phyloP scores from a whole-genome alignment of 2,888 invertebrate species.

The Pollenia labialis region DNA sequence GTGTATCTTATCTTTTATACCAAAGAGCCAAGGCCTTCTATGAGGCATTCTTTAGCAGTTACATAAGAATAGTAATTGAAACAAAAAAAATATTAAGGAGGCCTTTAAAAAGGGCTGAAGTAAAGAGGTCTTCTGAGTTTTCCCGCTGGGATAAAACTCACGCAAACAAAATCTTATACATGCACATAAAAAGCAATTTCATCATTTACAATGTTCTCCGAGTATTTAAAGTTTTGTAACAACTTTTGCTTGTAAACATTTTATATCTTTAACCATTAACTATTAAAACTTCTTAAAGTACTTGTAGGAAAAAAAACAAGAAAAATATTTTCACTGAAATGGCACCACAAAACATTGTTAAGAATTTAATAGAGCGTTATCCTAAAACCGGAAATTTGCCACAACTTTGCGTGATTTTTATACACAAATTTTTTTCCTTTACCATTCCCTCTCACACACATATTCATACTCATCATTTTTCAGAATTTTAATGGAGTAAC shows the following conservation, averaged over 20 bases:
- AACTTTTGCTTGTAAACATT: not conserved
- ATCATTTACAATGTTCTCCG: constrained; percentile 16
- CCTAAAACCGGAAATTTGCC: constrained; percentile 61
- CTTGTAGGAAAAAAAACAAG: not conserved
- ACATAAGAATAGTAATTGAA: too few relatives aligned
- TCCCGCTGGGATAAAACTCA: too few relatives aligned
- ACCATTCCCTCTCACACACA: too few relatives aligned
- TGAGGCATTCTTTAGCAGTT: too few relatives aligned
- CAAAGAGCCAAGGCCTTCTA: too few relatives aligned
- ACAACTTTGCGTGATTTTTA: constrained; percentile 65
- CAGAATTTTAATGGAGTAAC: constrained; percentile 11
- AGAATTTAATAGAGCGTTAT: constrained; percentile 50
- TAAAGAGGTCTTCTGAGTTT: too few relatives aligned
- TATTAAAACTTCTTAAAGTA: constrained; percentile 38
- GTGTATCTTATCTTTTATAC: too few relatives aligned
- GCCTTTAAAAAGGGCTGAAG: too few relatives aligned
- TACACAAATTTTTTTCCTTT: not conserved
- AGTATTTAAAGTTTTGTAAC: constrained; percentile 16
- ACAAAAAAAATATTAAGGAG: too few relatives aligned
- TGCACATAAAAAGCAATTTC: not conserved
- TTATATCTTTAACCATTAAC: constrained; percentile 28
- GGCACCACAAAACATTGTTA: constrained; percentile 52
- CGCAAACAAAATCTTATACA: not conserved
- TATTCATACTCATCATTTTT: not conserved
- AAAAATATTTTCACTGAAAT: constrained; percentile 8